These are phyloP conservation scores for Myotis yumanensis DNA, from an alignment of 2,113 vertebrate species.

Conservation along the genomic window DNA sequence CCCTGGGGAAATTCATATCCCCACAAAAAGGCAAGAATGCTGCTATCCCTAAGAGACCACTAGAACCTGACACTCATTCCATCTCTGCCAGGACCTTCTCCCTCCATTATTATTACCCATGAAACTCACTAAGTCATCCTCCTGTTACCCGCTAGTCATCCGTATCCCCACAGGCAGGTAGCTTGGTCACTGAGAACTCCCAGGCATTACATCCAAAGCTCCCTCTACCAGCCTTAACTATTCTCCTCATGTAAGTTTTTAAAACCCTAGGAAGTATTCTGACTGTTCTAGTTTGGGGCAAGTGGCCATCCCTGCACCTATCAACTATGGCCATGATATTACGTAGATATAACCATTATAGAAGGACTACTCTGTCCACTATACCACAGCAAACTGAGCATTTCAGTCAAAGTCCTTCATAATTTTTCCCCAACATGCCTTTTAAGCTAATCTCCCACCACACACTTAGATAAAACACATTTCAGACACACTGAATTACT, in stretches of 20 bases:
- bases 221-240: background rate
- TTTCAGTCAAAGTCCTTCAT: constrained; percentile 1
- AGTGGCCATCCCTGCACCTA: background rate
- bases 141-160: background rate
- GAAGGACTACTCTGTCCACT: background rate
- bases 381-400: background rate
- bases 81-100: background rate
- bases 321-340: background rate
- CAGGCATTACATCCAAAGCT: background rate
- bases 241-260: background rate
- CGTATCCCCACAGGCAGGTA: background rate
- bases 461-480: background rate
- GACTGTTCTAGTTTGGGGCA: constrained; percentile 36
- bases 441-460: constrained; percentile 27
- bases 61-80: background rate
- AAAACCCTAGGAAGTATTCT: background rate
- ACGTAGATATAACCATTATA: background rate
- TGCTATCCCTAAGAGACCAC: background rate
- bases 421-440: background rate
- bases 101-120: background rate
- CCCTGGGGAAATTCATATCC: constrained; percentile 9
- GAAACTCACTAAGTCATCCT: background rate
- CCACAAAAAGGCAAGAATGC: background rate
- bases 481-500: background rate
- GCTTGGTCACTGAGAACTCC: constrained; percentile 14